phyloP scores from a whole-genome alignment of 2,113 vertebrate species.

The Lutjanus erythropterus region DNA sequence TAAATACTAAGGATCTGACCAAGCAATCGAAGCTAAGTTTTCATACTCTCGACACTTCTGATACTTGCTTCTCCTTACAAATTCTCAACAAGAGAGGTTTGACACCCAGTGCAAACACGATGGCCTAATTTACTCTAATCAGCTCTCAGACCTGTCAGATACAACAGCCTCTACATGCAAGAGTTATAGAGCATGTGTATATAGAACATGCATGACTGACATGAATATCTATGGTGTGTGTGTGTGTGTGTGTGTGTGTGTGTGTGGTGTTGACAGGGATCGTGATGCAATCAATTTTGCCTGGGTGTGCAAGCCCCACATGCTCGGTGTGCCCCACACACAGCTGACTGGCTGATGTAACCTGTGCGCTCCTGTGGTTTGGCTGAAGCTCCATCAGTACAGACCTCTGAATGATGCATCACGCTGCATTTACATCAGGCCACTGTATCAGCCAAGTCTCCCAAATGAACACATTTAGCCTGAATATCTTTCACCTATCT shows the following conservation, averaged over 20 bases:
- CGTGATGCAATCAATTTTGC: conserved; percentile 70
- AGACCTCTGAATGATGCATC: conserved; percentile 56
- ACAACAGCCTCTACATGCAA: background rate
- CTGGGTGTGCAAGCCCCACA: conserved; percentile 48
- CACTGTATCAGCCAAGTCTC: conserved; percentile 31
- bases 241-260: conserved; percentile 1
- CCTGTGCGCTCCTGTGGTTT: conserved; percentile 12
- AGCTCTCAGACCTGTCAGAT: background rate
- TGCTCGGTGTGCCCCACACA: background rate
- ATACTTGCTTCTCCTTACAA: background rate
- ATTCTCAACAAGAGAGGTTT: background rate
- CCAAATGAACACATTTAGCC: conserved; percentile 39
- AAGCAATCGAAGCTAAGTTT: background rate
- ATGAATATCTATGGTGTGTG: background rate
- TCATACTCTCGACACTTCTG: too few relatives aligned
- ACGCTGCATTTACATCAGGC: conserved; percentile 40
- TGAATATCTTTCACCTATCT: conserved; percentile 48
- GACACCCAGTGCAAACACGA: too few relatives aligned
- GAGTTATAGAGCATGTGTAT: background rate
- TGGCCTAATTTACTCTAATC: conserved; percentile 4
- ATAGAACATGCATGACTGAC: conserved; percentile 7
- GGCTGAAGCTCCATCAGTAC: conserved; percentile 27
- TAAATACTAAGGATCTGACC: background rate
- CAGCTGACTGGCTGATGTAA: conserved; percentile 63
- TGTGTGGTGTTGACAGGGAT: conserved; percentile 12